Percentiles rank a stretch among this genome's conserved stretches.
Evolutionary conservation across 2,797 vertebrate species (phyloP).

Genomic region (Pantherophis vulpinus): DNA sequence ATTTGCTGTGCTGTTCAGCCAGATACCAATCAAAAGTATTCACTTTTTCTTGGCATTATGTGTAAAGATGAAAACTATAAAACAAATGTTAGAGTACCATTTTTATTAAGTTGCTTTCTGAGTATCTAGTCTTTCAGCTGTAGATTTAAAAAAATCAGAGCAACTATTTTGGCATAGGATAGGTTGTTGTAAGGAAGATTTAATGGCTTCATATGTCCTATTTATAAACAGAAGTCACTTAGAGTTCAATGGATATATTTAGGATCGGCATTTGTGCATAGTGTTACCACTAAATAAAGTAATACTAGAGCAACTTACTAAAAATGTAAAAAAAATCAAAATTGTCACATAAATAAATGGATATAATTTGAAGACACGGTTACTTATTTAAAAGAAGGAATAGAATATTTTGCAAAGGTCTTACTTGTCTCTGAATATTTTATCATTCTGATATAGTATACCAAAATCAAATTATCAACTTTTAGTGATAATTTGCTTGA

Average conservation of each 20-base stretch:
- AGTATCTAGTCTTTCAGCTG: slow-evolving; percentile 38
- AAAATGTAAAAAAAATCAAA: slow-evolving; percentile 37
- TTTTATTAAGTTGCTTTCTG: slow-evolving; percentile 34
- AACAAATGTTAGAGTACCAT: slow-evolving; percentile 4
- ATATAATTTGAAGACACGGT: background rate
- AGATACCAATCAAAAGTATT: background rate
- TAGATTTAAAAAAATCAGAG: slow-evolving; percentile 57
- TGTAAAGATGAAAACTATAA: background rate
- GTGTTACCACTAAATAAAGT: slow-evolving; percentile 70
- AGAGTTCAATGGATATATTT: slow-evolving; percentile 77
- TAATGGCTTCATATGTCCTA: slow-evolving; percentile 75
- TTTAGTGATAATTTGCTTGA: background rate
- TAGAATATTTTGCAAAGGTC: background rate
- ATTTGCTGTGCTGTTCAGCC: background rate
- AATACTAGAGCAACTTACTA: slow-evolving; percentile 68
- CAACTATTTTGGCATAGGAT: slow-evolving; percentile 65
- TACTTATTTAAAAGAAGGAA: background rate
- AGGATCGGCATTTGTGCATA: slow-evolving; percentile 71
- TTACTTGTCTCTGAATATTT: background rate
- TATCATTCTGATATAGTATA: background rate
- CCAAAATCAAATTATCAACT: background rate
- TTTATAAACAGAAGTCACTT: slow-evolving; percentile 75
- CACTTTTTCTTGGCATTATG: background rate
- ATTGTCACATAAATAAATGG: slow-evolving; percentile 5
- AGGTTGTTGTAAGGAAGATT: slow-evolving; percentile 72